Evolutionary conservation across 2,797 vertebrate genomes (phyloP).

Genomic region (Poeciliopsis paucimaculata): DNA sequence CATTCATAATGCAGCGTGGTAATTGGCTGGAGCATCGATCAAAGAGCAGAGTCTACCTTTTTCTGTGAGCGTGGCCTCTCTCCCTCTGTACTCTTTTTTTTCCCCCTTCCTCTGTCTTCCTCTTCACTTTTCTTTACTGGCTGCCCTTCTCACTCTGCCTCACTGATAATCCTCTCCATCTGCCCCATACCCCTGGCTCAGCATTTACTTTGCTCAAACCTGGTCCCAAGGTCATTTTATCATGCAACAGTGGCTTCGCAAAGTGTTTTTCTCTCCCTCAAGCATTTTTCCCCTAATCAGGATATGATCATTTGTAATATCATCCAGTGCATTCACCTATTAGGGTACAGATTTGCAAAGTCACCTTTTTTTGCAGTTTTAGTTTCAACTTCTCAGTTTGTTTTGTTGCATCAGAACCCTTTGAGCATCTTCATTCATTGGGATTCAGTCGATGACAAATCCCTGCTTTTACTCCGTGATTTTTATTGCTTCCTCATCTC

Average conservation of each 20-base stretch:
- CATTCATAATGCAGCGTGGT: slow-evolving; percentile 57
- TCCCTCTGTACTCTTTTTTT: background rate
- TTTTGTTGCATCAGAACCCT: slow-evolving; percentile 17
- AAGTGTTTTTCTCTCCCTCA: slow-evolving; percentile 4
- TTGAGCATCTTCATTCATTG: background rate
- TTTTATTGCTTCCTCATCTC: slow-evolving; percentile 26
- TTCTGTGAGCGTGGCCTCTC: background rate
- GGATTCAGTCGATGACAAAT: slow-evolving; percentile 19
- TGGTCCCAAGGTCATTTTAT: slow-evolving; percentile 63
- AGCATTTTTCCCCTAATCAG: slow-evolving; percentile 14
- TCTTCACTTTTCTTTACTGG: slow-evolving; percentile 30
- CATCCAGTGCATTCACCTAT: slow-evolving; percentile 17
- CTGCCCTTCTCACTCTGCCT: slow-evolving; percentile 42
- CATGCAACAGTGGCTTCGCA: slow-evolving; percentile 32
- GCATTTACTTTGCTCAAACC: slow-evolving; percentile 44
- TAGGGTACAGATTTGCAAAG: slow-evolving; percentile 2
- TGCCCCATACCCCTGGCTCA: slow-evolving; percentile 42
- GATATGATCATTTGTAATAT: background rate
- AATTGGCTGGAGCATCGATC: slow-evolving; percentile 58
- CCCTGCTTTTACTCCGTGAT: background rate
- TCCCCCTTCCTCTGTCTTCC: background rate
- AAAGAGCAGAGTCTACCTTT: slow-evolving; percentile 38
- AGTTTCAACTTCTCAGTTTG: slow-evolving; percentile 9
- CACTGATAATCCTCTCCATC: slow-evolving; percentile 65
- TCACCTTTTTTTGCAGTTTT: slow-evolving; percentile 18